A percentile compares a stretch with the other conserved stretches of the same genome.
These are phyloP conservation scores for Bombus impatiens DNA, from an alignment of 1,140 invertebrate species.

Conservation along the genomic window DNA sequence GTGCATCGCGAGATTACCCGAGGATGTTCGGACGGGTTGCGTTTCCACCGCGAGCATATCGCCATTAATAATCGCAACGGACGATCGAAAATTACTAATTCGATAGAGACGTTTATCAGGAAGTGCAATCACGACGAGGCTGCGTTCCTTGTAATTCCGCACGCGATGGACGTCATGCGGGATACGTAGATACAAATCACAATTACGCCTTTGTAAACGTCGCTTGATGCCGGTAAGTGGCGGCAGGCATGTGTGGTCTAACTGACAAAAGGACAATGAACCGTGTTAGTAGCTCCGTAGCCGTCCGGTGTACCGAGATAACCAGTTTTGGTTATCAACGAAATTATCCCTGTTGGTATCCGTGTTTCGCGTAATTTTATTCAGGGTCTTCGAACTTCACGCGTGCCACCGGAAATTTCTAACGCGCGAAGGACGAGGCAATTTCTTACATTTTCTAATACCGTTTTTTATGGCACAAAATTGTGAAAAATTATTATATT, in stretches of 20 bases:
- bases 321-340: constrained; percentile 66
- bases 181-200: constrained; percentile 47
- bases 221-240: constrained; percentile 51
- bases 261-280: constrained; percentile 71
- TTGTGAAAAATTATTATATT: too few species aligned
- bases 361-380: constrained; percentile 1
- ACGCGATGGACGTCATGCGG: constrained; percentile 23
- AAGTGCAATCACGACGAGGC: constrained; percentile 7
- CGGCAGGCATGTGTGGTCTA: constrained; percentile 25
- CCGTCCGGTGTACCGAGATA: constrained; percentile 51
- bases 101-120: constrained; percentile 33
- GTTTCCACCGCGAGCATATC: neutral
- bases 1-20: neutral
- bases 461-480: too few species aligned
- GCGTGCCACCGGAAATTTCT: neutral
- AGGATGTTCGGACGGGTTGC: neutral
- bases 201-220: constrained; percentile 54
- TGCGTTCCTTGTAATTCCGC: constrained; percentile 44
- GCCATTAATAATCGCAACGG: neutral
- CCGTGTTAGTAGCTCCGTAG: constrained; percentile 53
- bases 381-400: neutral
- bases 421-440: too few species aligned
- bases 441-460: too few species aligned
- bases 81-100: constrained; percentile 16
- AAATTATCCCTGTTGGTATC: constrained; percentile 36